phyloP scores from a whole-genome alignment of 92 coral and sea anemone species.

The Desmophyllum pertusum region DNA sequence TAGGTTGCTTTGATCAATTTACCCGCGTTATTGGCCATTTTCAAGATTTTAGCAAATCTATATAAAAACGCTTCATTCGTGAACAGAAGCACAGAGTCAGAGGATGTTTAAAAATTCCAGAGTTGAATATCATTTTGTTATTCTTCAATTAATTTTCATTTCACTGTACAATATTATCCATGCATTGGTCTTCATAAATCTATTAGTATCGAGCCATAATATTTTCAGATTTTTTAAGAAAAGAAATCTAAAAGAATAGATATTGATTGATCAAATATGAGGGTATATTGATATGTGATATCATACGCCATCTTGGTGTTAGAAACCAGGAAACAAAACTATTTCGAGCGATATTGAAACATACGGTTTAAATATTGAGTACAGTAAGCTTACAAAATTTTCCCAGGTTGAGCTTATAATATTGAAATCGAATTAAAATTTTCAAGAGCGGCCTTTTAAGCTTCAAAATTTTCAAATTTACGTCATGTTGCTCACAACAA shows the following conservation, averaged over 20 bases:
- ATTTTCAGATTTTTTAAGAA: too few relatives aligned
- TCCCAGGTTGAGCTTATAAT: too few relatives aligned
- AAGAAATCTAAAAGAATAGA: background rate
- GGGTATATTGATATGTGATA: background rate
- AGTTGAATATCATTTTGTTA: too few relatives aligned
- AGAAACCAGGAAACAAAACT: background rate
- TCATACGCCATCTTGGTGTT: background rate
- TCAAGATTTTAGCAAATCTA: background rate
- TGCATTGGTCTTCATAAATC: too few relatives aligned
- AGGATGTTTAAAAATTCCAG: too few relatives aligned
- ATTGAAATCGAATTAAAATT: background rate
- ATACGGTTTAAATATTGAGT: background rate
- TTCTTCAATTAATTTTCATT: too few relatives aligned
- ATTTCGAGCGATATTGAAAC: background rate
- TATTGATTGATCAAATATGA: background rate
- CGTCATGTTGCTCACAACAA: background rate
- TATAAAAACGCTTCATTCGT: background rate
- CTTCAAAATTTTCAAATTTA: too few relatives aligned
- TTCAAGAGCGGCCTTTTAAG: background rate
- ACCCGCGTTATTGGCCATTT: background rate
- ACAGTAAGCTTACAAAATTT: background rate
- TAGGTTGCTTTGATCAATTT: background rate
- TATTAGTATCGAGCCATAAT: background rate
- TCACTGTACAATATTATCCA: too few relatives aligned
- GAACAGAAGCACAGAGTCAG: too few relatives aligned